These are phyloP conservation scores for Prunella himalayana DNA, from an alignment of 2,113 vertebrate genomes.

Conservation along the genomic window DNA sequence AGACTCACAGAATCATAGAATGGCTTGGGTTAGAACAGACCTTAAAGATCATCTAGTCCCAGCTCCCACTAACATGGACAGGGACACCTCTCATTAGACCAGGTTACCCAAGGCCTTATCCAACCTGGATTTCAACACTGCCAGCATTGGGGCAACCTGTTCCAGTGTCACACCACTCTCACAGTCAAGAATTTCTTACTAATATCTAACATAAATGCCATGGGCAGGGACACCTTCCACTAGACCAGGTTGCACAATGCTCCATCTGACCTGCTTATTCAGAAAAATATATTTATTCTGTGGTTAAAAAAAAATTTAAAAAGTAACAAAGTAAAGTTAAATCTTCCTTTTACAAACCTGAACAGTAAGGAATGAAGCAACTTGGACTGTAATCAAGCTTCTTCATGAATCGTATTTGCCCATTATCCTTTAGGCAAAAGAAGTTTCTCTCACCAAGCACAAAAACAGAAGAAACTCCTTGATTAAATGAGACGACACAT, in stretches of 20 bases:
- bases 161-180: not conserved
- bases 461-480: conserved; percentile 81
- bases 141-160: not conserved
- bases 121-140: not conserved
- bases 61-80: rapidly evolving
- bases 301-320: not conserved
- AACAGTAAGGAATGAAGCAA: conserved; percentile 92
- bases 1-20: not conserved
- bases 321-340: not conserved
- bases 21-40: not conserved
- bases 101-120: not conserved
- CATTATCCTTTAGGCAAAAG: conserved; percentile 93
- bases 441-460: conserved; percentile 93
- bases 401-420: conserved; percentile 96
- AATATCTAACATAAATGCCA: not conserved
- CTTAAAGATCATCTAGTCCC: not conserved
- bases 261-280: not conserved
- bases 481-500: conserved; percentile 79
- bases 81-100: not conserved
- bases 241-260: not conserved
- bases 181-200: not conserved
- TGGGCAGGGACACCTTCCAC: not conserved
- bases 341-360: conserved; percentile 74
- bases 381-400: conserved; percentile 94
- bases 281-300: not conserved